Evolutionary conservation across 1,140 invertebrate genomes (phyloP).

Genomic region (Piezodorus guildinii): DNA sequence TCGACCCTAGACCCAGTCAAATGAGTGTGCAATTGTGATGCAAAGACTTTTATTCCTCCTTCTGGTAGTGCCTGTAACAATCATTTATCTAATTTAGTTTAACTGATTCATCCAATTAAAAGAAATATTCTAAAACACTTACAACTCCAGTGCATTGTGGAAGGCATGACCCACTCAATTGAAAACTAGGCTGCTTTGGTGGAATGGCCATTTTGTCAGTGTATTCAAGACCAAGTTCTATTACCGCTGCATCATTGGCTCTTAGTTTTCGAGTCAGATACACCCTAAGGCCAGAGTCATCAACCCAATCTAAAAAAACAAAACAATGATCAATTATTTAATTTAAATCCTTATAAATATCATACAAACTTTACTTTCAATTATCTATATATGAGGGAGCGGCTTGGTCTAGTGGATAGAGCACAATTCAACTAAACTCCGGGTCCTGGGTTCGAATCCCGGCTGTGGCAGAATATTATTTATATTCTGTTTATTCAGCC

Average conservation of each 20-base stretch:
- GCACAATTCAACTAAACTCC: no score
- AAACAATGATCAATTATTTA: no score
- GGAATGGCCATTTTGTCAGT: constrained; percentile 98
- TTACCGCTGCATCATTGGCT: constrained; percentile 82
- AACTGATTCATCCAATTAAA: no score
- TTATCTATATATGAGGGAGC: no score
- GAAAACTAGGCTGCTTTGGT: constrained; percentile 62
- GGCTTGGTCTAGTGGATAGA: no score
- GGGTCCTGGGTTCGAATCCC: no score
- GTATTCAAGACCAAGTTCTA: constrained; percentile 94
- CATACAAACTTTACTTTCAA: no score
- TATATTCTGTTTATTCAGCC: no score
- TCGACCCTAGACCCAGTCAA: constrained; percentile 73
- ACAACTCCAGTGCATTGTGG: constrained; percentile 84
- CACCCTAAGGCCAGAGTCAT: constrained; percentile 81
- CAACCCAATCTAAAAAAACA: constrained; percentile 54
- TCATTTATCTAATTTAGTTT: no score
- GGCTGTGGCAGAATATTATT: no score
- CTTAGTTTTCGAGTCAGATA: constrained; percentile 58
- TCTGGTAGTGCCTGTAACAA: constrained; percentile 58
- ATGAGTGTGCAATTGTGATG: constrained; percentile 94
- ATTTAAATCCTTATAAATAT: no score
- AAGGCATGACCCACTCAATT: constrained; percentile 80
- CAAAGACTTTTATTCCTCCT: constrained; percentile 83
- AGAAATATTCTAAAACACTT: constrained; percentile 28